Evolutionary conservation across 2,113 vertebrate genomes (phyloP), one percentile per base, ranked within the genome.

Genomic region (Geococcyx californianus): DNA sequence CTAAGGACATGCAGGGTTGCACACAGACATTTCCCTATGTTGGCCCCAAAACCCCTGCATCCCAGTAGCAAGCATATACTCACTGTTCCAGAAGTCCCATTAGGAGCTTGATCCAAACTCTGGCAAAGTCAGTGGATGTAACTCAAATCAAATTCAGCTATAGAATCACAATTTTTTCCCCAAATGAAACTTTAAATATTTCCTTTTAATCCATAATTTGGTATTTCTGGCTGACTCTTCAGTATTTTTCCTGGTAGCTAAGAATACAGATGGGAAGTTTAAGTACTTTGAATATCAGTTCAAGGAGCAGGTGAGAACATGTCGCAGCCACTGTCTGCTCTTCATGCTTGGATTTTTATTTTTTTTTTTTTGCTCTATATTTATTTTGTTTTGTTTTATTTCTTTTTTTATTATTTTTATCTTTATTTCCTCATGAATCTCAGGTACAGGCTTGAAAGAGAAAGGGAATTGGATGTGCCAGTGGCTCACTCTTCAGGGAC

Each of bases 1-100:
- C 70, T 54, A 34, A 54, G 70, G 40, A 55, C 28, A 40, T 1
- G 0, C 0, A 28, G 34, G 8, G 26, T 11, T 52, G 29, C 13
- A 16, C 9, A 20, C 15, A 75, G 33, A 33, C 3, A 13, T 70
- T 51, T 70, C 40, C 56, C 23, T 20, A 19, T 7, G 19, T 17
- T 45, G 55, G 28, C 19, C 47, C 16, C 42, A 45, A 79, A 31
- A 34, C 23, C 6, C 11, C 33, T 51, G 42, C 34, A 56, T 34
- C 70, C 54, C n/a, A 67, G 21, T 4, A 73, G 49, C 11, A 73
- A 29, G 21, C 24, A 31, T 3, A 5, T 11, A 17, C 29, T 24
- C 31, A 49, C 25, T 10, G 10, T 18, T 29, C 33, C 40, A 88
- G 52, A 92, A 66, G n/a, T 60, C n/a, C 45, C 44, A 25, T 66